Evolutionary conservation across 2,888 invertebrate species (phyloP).

Genomic region (Drosophila neutralis): DNA sequence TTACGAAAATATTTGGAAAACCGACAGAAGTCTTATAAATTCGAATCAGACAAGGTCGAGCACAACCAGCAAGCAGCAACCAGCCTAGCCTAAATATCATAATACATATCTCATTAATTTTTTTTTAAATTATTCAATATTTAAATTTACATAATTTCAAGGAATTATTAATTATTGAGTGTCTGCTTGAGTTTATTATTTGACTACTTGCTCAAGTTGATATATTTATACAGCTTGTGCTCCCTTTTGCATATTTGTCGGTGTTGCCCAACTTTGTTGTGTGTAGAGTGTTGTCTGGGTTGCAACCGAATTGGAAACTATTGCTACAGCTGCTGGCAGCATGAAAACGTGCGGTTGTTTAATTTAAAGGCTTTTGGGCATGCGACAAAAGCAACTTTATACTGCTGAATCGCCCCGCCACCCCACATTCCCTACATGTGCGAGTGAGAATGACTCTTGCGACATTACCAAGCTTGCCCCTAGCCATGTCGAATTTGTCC

Average conservation of each 20-base stretch:
- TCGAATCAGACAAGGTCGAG: background rate
- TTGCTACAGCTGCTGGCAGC: constrained; percentile 5
- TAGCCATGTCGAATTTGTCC: background rate
- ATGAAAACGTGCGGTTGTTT: constrained; percentile 69
- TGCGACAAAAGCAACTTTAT: constrained; percentile 40
- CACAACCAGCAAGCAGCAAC: background rate
- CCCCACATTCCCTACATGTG: background rate
- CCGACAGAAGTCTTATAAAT: background rate
- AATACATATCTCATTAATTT: background rate
- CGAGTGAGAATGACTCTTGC: background rate
- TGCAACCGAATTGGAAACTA: constrained; percentile 12
- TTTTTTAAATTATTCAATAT: background rate
- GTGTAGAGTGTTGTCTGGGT: constrained; percentile 16
- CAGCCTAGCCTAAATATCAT: background rate
- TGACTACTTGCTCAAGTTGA: background rate
- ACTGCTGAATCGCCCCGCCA: background rate
- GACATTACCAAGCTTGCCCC: background rate
- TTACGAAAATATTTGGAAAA: background rate
- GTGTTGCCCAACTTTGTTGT: constrained; percentile 60
- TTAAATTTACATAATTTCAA: constrained; percentile 1
- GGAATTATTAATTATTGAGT: background rate
- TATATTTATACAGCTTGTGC: background rate
- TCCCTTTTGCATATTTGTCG: constrained; percentile 32
- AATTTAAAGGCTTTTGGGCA: constrained; percentile 71
- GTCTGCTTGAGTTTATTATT: background rate